A percentile compares a stretch with the other conserved stretches of the same genome.
These are phyloP conservation scores for Porites cylindrica DNA, from an alignment of 92 coral and sea anemone species.

Conservation along the genomic window DNA sequence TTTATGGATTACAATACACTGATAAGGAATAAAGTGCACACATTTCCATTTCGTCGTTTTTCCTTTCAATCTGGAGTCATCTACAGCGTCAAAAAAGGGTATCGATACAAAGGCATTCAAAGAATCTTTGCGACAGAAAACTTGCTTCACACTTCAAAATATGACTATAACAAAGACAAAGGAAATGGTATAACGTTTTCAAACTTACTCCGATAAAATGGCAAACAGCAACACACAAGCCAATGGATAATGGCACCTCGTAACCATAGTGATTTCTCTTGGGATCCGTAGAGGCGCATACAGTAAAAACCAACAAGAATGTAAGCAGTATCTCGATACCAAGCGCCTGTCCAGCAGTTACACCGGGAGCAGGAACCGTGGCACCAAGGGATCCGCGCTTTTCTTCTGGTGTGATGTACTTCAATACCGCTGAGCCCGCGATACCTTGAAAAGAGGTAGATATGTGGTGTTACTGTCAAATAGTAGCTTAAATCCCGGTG, in stretches of 20 bases:
- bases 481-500: too few species aligned
- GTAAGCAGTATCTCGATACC: constrained; percentile 92
- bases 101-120: too few species aligned
- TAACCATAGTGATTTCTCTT: constrained; percentile 86
- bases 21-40: too few species aligned
- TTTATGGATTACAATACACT: too few species aligned
- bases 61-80: too few species aligned
- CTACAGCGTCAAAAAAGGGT: too few species aligned
- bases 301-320: constrained; percentile 88
- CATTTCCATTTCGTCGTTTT: too few species aligned
- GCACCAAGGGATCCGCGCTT: constrained; percentile 88
- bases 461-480: too few species aligned
- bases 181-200: too few species aligned
- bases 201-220: constrained; percentile 91
- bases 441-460: constrained; percentile 66
- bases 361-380: constrained; percentile 81
- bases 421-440: constrained; percentile 91
- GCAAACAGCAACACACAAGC: constrained; percentile 88
- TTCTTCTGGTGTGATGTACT: constrained; percentile 84
- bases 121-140: too few species aligned
- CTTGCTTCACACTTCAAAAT: too few species aligned
- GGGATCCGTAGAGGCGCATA: constrained; percentile 90
- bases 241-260: constrained; percentile 92
- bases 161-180: too few species aligned
- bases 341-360: constrained; percentile 86